phyloP scores from a whole-genome alignment of 2,888 invertebrate genomes.

The Platypus cylindrus region DNA sequence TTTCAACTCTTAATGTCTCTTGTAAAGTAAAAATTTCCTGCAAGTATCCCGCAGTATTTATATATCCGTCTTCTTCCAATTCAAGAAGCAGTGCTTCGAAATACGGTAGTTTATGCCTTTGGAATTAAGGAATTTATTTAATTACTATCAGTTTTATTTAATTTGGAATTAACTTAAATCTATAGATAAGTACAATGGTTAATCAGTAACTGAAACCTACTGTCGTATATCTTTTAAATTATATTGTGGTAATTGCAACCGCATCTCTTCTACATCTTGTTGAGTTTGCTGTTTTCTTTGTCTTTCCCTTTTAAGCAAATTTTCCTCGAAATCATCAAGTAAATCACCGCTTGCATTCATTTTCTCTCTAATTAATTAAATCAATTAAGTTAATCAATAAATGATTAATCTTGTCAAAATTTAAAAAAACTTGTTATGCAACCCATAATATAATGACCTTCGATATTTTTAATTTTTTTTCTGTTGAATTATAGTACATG shows the following conservation, averaged over 20 bases:
- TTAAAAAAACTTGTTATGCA: too few species aligned
- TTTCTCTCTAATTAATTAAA: too few species aligned
- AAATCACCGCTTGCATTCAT: too few species aligned
- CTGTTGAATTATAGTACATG: too few species aligned
- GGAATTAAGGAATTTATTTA: constrained; percentile 1
- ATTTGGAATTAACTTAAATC: background rate
- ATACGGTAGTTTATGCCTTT: constrained; percentile 40
- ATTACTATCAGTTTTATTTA: background rate
- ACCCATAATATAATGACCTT: too few species aligned
- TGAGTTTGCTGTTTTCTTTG: constrained; percentile 8
- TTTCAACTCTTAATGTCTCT: constrained; percentile 36
- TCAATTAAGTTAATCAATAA: too few species aligned
- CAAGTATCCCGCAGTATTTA: constrained; percentile 39
- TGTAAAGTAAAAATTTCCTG: constrained; percentile 44
- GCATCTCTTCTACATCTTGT: constrained; percentile 24
- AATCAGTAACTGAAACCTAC: too few species aligned
- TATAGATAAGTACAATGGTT: too few species aligned
- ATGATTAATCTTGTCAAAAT: too few species aligned
- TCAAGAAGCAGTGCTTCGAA: constrained; percentile 44
- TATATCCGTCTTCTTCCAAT: constrained; percentile 39
- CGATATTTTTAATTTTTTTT: too few species aligned
- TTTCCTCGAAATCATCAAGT: constrained; percentile 5
- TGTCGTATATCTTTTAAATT: constrained; percentile 29
- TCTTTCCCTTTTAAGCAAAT: constrained; percentile 11
- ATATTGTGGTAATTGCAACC: constrained; percentile 29